phyloP scores from a whole-genome alignment of 2,888 invertebrate species.

The Meghimatium bilineatum region DNA sequence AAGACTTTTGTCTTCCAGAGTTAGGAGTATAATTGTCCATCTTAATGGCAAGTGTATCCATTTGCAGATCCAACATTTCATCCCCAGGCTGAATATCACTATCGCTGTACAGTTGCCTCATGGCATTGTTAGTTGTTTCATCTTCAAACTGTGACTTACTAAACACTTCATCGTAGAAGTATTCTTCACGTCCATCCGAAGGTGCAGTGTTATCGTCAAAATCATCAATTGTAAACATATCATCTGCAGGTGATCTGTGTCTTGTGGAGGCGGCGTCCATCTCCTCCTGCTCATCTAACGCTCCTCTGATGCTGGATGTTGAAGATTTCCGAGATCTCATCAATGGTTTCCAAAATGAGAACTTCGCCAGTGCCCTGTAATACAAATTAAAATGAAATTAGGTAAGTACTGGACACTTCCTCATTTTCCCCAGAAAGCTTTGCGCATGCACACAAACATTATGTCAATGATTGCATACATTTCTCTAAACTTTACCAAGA shows the following conservation, averaged over 20 bases:
- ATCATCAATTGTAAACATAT: constrained; percentile 43
- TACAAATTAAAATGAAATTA: no score
- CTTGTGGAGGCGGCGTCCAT: background rate
- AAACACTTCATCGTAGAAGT: constrained; percentile 57
- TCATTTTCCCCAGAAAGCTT: no score
- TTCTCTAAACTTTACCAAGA: no score
- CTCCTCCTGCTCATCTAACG: constrained; percentile 32
- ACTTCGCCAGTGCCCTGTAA: constrained; percentile 8
- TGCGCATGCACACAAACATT: no score
- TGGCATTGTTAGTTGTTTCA: constrained; percentile 54
- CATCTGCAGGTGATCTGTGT: background rate
- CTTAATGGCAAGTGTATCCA: constrained; percentile 33
- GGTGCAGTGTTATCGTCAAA: constrained; percentile 4
- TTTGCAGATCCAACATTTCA: constrained; percentile 46
- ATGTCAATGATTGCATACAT: no score
- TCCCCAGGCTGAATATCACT: constrained; percentile 38
- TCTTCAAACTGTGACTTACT: constrained; percentile 56
- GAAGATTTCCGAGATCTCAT: constrained; percentile 32
- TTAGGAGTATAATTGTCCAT: background rate
- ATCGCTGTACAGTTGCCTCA: constrained; percentile 53
- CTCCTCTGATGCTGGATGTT: constrained; percentile 43
- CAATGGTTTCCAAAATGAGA: background rate
- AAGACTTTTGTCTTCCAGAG: background rate
- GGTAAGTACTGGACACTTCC: no score
- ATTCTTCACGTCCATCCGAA: constrained; percentile 18